Percentiles rank a stretch among this genome's conserved stretches.
phyloP scores from a whole-genome alignment of 2,888 invertebrate species.

The Coleophora deauratella region DNA sequence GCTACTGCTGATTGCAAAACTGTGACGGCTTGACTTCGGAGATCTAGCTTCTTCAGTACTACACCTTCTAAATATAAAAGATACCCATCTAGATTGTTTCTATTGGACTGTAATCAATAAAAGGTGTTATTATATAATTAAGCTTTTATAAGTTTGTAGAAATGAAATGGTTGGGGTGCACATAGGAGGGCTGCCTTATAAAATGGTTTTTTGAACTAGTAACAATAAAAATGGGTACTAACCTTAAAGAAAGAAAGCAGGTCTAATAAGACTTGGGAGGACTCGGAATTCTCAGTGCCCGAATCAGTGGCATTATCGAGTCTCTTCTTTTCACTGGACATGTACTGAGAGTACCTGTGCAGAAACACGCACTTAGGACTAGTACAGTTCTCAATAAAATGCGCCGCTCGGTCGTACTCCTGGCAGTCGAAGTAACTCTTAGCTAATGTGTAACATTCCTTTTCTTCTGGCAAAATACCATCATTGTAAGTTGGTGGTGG shows the following conservation, averaged over 20 bases:
- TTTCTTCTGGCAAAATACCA: slow-evolving; percentile 74
- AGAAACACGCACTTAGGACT: slow-evolving; percentile 86
- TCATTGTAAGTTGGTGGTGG: slow-evolving; percentile 46
- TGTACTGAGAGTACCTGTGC: slow-evolving; percentile 88
- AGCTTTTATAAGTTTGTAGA: no score
- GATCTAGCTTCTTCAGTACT: slow-evolving; percentile 89
- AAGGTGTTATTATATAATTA: background rate
- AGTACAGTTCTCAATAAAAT: slow-evolving; percentile 81
- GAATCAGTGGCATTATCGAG: slow-evolving; percentile 79
- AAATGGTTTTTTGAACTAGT: no score
- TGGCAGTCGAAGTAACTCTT: slow-evolving; percentile 92
- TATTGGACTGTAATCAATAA: slow-evolving; percentile 50
- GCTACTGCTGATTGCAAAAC: slow-evolving; percentile 86
- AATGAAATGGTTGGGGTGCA: no score
- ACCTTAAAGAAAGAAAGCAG: slow-evolving; percentile 64
- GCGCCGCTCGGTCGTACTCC: slow-evolving; percentile 92
- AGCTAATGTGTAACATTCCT: slow-evolving; percentile 83
- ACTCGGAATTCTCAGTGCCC: slow-evolving; percentile 53
- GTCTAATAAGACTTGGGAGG: slow-evolving; percentile 58
- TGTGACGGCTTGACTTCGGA: slow-evolving; percentile 83
- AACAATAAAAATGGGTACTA: no score
- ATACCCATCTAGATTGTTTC: slow-evolving; percentile 89
- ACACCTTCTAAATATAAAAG: slow-evolving; percentile 92
- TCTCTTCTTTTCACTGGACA: slow-evolving; percentile 92
- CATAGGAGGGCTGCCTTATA: no score